Conservation (phyloP, 2,113 vertebrate genomes). For the Polyodon spathula region DNA sequence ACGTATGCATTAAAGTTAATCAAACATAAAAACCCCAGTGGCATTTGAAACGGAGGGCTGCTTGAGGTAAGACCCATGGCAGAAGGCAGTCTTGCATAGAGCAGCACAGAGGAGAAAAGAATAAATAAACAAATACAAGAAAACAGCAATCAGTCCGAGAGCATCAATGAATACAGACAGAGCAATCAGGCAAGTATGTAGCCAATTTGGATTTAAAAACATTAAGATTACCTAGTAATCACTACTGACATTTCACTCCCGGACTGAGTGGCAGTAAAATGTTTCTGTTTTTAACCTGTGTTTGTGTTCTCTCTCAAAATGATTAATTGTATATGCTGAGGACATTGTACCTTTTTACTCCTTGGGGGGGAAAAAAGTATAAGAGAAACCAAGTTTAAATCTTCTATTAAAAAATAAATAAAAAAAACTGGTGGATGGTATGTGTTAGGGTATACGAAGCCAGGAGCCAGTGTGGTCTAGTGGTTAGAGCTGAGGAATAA, state of each 20-base stretch:
- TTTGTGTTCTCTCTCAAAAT: too few relatives aligned
- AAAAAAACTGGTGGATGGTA: too few relatives aligned
- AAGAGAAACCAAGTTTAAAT: too few relatives aligned
- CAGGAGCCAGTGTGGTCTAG: too few relatives aligned
- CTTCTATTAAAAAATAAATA: too few relatives aligned
- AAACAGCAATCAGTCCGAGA: not conserved
- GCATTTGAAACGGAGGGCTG: not conserved
- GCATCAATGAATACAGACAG: not conserved
- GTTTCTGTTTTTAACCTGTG: too few relatives aligned
- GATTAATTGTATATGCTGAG: too few relatives aligned
- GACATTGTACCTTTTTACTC: too few relatives aligned
- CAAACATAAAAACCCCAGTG: not conserved
- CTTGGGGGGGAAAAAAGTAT: too few relatives aligned
- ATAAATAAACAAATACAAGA: not conserved
- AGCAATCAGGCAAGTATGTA: slow-evolving; percentile 1
- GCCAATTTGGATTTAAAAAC: slow-evolving; percentile 1
- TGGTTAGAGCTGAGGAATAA: too few relatives aligned
- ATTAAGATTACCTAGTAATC: not conserved
- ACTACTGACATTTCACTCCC: slow-evolving; percentile 8
- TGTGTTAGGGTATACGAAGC: too few relatives aligned
- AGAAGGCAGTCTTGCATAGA: not conserved
- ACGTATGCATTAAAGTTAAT: slow-evolving; percentile 9
- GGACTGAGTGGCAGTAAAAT: not conserved
- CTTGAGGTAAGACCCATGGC: not conserved
- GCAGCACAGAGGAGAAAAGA: not conserved